Conservation (phyloP, 2,888 invertebrate genomes). For the Prenolepis imparis region DNA sequence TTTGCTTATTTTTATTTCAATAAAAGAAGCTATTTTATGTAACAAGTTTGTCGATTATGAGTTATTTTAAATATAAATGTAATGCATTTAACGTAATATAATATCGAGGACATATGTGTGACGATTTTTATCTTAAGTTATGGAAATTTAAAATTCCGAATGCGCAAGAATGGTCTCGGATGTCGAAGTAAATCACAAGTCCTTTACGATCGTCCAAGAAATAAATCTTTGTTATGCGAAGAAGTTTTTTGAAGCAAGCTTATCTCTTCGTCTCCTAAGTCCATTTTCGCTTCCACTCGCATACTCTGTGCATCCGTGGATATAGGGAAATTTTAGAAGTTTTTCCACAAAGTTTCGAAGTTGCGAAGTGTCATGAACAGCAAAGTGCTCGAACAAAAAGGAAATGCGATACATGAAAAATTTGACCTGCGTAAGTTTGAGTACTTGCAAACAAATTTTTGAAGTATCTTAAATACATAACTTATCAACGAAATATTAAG, state of each 20-base stretch:
- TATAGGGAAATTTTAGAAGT: slow-evolving; percentile 37
- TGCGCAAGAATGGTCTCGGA: not conserved
- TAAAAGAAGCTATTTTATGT: not conserved
- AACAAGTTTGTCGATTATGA: not conserved
- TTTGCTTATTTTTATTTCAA: slow-evolving; percentile 16
- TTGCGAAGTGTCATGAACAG: slow-evolving; percentile 41
- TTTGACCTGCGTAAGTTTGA: not conserved
- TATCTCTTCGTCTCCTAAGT: slow-evolving; percentile 41
- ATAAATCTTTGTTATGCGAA: slow-evolving; percentile 40
- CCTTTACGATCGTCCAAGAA: slow-evolving; percentile 12
- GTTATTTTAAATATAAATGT: not conserved
- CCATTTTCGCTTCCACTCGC: slow-evolving; percentile 28
- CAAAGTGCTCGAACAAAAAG: slow-evolving; percentile 26
- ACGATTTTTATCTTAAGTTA: not conserved
- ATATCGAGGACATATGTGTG: not conserved
- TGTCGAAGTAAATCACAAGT: slow-evolving; percentile 9
- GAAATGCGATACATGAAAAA: slow-evolving; percentile 42
- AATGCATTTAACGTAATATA: not conserved
- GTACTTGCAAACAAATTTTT: slow-evolving; percentile 7
- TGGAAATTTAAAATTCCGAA: slow-evolving; percentile 4
- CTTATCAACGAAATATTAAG: not conserved
- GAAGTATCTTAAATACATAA: not conserved
- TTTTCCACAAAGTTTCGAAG: slow-evolving; percentile 38
- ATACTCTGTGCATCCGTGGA: slow-evolving; percentile 29
- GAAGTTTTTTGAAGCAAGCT: slow-evolving; percentile 48